Percentiles rank a stretch among this genome's conserved stretches.
phyloP scores from a whole-genome alignment of 2,113 vertebrate species.

The Prionailurus bengalensis region DNA sequence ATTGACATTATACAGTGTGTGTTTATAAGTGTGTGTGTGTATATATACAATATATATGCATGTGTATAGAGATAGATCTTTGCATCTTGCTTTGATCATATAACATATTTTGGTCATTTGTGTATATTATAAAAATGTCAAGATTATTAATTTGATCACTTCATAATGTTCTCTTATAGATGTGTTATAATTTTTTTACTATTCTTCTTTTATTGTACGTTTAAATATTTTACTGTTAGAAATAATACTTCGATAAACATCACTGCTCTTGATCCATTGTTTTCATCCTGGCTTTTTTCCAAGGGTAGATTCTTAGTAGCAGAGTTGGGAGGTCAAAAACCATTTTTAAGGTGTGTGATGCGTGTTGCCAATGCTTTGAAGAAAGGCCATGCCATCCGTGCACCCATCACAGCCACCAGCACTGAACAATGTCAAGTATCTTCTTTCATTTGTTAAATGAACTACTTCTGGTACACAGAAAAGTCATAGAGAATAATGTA shows the following conservation, averaged over 20 bases:
- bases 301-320: neutral
- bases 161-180: neutral
- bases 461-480: neutral
- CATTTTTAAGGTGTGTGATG: neutral
- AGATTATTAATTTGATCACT: constrained; percentile 47
- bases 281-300: neutral
- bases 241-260: neutral
- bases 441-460: neutral
- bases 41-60: neutral
- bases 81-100: neutral
- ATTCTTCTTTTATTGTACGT: neutral
- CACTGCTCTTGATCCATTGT: neutral
- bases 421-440: neutral
- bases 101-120: constrained; percentile 19
- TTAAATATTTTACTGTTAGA: constrained; percentile 61
- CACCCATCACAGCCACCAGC: neutral
- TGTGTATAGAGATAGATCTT: neutral
- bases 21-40: neutral
- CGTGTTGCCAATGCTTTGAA: neutral
- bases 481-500: neutral
- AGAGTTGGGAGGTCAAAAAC: neutral
- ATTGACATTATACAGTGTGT: neutral
- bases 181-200: constrained; percentile 15
- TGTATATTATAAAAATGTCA: constrained; percentile 50
- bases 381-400: neutral